phyloP scores from a whole-genome alignment of 2,888 invertebrate species.

The Apamea sordens region DNA sequence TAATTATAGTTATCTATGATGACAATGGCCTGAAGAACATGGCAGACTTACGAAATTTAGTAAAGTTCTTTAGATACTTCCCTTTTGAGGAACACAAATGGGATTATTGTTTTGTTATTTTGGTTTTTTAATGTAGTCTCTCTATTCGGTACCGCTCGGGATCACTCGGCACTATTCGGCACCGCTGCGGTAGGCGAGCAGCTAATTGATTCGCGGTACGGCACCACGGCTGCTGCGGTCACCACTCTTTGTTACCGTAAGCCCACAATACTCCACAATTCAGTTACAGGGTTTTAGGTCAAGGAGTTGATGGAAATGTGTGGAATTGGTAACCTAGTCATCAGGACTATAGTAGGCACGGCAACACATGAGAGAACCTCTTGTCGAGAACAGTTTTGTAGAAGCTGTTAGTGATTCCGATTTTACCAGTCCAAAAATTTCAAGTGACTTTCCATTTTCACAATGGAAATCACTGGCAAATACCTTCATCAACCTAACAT shows the following conservation, averaged over 20 bases:
- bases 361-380: not conserved
- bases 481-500: too few species aligned
- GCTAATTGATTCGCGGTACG: slow-evolving; percentile 53
- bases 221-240: slow-evolving; percentile 42
- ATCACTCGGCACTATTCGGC: not conserved
- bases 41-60: not conserved
- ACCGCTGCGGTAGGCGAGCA: slow-evolving; percentile 25
- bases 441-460: not conserved
- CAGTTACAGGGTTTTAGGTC: slow-evolving; percentile 48
- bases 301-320: slow-evolving; percentile 1
- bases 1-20: not conserved
- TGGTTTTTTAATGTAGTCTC: not conserved
- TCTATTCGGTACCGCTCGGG: slow-evolving; percentile 4
- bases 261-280: slow-evolving; percentile 72
- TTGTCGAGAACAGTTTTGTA: not conserved
- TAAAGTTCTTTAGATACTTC: not conserved
- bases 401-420: too few species aligned
- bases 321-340: not conserved
- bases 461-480: not conserved
- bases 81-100: not conserved
- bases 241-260: slow-evolving; percentile 50
- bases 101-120: not conserved
- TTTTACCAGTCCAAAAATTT: too few species aligned
- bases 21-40: too few species aligned
- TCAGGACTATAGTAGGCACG: not conserved